These are phyloP conservation scores for Hippoglossus stenolepis DNA, from an alignment of 2,113 vertebrate species.

Conservation along the genomic window DNA sequence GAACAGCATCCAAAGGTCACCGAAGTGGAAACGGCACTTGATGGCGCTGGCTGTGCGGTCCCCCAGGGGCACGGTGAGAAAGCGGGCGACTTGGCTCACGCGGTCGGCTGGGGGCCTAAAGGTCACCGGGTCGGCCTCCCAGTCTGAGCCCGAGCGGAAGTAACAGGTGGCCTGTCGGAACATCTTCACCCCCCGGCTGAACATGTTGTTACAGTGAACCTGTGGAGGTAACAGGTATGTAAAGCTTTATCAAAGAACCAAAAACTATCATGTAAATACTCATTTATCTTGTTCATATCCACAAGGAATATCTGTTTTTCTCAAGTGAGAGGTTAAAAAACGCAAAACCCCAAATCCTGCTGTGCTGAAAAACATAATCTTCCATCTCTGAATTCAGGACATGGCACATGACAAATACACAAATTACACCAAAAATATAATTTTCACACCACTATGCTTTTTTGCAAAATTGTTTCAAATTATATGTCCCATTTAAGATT, in stretches of 20 bases:
- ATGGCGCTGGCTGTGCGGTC: constrained; percentile 93
- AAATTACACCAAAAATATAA: constrained; percentile 33
- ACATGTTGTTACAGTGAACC: constrained; percentile 99
- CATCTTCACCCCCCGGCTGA: constrained; percentile 90
- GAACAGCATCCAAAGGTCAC: constrained; percentile 95
- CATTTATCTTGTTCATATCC: too few species aligned
- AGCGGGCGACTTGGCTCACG: constrained; percentile 90
- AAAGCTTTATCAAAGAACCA: neutral
- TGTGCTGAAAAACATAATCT: too few species aligned
- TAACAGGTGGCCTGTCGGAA: constrained; percentile 93
- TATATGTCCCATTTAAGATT: neutral
- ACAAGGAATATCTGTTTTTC: neutral
- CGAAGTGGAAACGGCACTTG: constrained; percentile 94
- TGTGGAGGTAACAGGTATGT: constrained; percentile 56
- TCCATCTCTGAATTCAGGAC: too few species aligned
- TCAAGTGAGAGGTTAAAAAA: neutral
- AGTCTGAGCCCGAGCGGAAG: constrained; percentile 90
- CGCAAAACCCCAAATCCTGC: too few species aligned
- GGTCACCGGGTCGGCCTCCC: constrained; percentile 87
- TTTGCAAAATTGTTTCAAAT: neutral
- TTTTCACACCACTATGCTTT: constrained; percentile 9
- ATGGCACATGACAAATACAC: neutral
- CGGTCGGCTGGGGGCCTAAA: constrained; percentile 87
- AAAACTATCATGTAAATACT: neutral
- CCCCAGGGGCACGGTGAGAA: constrained; percentile 90